These are phyloP conservation scores for Lordiphosa collinella DNA, from an alignment of 1,140 invertebrate species.

Conservation along the genomic window DNA sequence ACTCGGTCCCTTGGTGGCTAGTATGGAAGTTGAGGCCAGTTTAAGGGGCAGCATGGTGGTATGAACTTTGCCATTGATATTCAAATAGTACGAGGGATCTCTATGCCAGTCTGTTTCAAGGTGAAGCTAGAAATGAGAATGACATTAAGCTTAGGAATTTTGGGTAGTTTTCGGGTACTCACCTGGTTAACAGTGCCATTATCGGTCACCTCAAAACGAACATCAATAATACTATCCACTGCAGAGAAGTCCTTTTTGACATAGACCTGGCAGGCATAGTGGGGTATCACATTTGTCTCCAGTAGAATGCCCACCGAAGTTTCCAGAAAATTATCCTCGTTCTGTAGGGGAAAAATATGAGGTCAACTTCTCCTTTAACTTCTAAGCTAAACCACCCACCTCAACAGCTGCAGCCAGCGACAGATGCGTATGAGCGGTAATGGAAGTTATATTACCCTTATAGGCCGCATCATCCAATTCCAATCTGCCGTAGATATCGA, in stretches of 20 bases:
- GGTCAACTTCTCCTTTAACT: too few relatives aligned
- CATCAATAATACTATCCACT: constrained; percentile 82
- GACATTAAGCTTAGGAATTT: too few relatives aligned
- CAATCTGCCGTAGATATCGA: constrained; percentile 80
- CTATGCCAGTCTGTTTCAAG: constrained; percentile 62
- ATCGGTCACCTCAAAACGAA: constrained; percentile 81
- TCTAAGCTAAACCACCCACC: constrained; percentile 59
- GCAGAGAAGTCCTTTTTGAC: constrained; percentile 85
- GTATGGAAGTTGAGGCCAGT: constrained; percentile 43
- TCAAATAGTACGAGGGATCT: constrained; percentile 32
- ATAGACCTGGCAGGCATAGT: constrained; percentile 83
- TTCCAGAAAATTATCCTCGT: constrained; percentile 84
- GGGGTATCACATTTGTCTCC: constrained; percentile 82
- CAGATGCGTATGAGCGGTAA: constrained; percentile 79
- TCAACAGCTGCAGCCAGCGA: constrained; percentile 80
- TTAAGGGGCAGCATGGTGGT: constrained; percentile 70
- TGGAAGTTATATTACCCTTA: constrained; percentile 79
- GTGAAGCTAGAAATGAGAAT: constrained; percentile 27
- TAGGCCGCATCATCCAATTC: constrained; percentile 82
- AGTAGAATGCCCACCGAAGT: constrained; percentile 82
- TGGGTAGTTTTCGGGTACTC: too few relatives aligned
- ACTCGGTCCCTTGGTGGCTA: constrained; percentile 36
- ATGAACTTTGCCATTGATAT: constrained; percentile 52
- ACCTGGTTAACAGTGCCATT: constrained; percentile 62
- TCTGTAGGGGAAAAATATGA: constrained; percentile 28